These are phyloP conservation scores for Plagiodera versicolora DNA, from an alignment of 2,888 invertebrate genomes.

Conservation along the genomic window DNA sequence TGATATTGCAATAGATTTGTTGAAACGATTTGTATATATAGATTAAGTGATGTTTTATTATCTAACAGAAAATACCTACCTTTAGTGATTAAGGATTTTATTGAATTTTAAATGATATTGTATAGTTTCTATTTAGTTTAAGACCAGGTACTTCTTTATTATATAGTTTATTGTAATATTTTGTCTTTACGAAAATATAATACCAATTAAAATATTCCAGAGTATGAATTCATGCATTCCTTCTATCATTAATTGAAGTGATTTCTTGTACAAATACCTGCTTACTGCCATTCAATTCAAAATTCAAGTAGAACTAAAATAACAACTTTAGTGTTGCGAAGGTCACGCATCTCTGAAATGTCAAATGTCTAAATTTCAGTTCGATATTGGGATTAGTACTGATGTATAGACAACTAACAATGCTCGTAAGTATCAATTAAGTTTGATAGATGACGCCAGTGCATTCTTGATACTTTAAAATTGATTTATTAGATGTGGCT, in stretches of 20 bases:
- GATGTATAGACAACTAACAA: no score
- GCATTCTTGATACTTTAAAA: no score
- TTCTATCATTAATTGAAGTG: not conserved
- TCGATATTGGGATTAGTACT: no score
- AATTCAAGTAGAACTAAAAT: no score
- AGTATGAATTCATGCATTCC: no score
- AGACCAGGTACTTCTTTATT: conserved; percentile 49
- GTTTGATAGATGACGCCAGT: no score
- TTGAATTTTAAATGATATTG: conserved; percentile 46
- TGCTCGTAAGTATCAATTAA: no score
- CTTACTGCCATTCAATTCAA: no score
- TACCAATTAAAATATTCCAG: conserved; percentile 17
- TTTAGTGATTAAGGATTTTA: conserved; percentile 43
- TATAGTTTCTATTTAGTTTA: conserved; percentile 50
- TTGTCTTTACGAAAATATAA: conserved; percentile 49
- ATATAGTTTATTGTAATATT: conserved; percentile 52
- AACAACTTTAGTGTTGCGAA: no score
- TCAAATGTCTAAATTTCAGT: no score
- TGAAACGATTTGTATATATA: conserved; percentile 43
- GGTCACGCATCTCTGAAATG: no score
- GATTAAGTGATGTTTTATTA: conserved; percentile 42
- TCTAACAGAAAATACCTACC: conserved; percentile 43
- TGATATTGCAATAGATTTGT: conserved; percentile 44
- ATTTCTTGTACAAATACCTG: not conserved
- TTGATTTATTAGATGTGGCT: no score